Evolutionary conservation across 2,113 vertebrate genomes (phyloP).

Genomic region (Hippocampus barbouri): DNA sequence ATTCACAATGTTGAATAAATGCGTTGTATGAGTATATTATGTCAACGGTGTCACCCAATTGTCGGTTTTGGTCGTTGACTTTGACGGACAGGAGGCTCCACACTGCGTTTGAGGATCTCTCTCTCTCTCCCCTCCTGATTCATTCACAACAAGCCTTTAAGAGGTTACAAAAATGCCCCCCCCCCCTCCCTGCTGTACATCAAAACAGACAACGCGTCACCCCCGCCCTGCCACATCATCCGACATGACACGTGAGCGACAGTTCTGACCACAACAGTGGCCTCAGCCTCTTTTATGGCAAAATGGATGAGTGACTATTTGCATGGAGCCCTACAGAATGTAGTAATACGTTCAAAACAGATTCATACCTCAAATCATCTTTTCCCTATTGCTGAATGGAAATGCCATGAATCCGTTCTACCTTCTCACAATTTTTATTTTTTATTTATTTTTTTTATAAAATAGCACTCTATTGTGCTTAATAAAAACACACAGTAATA

Average conservation of each 20-base stretch:
- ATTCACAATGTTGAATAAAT: neutral
- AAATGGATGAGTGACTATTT: constrained; percentile 63
- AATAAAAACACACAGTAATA: too few relatives aligned
- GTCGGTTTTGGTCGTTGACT: constrained; percentile 69
- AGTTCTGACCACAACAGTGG: constrained; percentile 71
- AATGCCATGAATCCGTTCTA: neutral
- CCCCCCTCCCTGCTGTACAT: constrained; percentile 50
- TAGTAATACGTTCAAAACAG: neutral
- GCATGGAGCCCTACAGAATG: constrained; percentile 28
- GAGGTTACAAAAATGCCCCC: constrained; percentile 59
- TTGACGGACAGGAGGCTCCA: constrained; percentile 68
- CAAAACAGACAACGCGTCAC: constrained; percentile 59
- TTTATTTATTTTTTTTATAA: neutral
- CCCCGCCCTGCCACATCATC: constrained; percentile 50
- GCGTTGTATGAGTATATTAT: too few relatives aligned
- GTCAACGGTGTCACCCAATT: constrained; percentile 39
- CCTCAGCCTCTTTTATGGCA: constrained; percentile 54
- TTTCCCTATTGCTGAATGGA: neutral
- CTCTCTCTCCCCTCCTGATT: constrained; percentile 1
- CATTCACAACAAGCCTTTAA: constrained; percentile 53
- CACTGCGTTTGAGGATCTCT: constrained; percentile 57
- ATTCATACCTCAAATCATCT: neutral
- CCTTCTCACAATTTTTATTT: neutral
- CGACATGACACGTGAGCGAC: constrained; percentile 66
- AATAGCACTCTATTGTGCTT: too few relatives aligned